Evolutionary conservation across 2,797 vertebrate species (phyloP).

Genomic region (Rallus crepitans): DNA sequence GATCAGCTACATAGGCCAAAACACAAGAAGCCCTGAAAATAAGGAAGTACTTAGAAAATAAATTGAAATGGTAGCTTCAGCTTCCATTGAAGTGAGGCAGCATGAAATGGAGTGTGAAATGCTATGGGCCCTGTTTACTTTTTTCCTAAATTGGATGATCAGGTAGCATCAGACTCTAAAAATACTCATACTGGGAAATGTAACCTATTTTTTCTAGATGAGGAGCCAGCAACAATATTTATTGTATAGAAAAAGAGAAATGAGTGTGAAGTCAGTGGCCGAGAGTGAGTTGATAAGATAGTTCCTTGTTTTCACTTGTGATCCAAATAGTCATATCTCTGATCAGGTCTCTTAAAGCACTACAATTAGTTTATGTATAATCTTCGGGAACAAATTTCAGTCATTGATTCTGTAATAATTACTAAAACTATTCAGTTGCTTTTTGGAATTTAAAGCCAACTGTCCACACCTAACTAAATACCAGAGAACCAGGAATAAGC

Average conservation of each 20-base stretch:
- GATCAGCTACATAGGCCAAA: neutral
- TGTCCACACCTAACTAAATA: neutral
- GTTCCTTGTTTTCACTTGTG: neutral
- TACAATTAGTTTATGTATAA: neutral
- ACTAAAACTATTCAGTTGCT: neutral
- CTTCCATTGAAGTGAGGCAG: constrained; percentile 6
- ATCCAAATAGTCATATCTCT: neutral
- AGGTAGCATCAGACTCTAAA: constrained; percentile 7
- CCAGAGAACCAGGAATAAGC: neutral
- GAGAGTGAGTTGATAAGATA: neutral
- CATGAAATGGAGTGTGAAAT: constrained; percentile 49
- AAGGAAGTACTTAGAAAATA: neutral
- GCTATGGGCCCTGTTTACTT: constrained; percentile 3
- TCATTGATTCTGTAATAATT: neutral
- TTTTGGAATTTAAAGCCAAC: neutral
- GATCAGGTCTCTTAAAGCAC: neutral
- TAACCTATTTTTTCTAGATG: neutral
- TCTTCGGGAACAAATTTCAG: neutral
- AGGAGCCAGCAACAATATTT: neutral
- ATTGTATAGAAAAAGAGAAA: neutral
- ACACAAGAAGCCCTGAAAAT: constrained; percentile 16
- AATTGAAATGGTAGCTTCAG: neutral
- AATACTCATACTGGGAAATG: neutral
- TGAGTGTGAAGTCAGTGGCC: neutral
- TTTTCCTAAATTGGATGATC: constrained; percentile 26